Evolutionary conservation across 1,140 invertebrate genomes (phyloP).

Genomic region (Drosophila punjabiensis): DNA sequence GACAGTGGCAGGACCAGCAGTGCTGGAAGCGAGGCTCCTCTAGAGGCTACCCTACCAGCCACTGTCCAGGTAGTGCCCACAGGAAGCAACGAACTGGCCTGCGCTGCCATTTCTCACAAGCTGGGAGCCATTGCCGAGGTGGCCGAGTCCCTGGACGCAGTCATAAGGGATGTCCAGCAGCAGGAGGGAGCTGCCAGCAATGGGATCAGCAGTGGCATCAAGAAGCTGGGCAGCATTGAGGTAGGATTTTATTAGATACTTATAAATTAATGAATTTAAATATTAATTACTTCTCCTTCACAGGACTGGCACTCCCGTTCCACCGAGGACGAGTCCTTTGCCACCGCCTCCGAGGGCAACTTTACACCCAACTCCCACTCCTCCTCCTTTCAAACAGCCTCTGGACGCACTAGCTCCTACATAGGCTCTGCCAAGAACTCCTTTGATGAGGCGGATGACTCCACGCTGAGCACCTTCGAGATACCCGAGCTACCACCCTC

Average conservation of each 20-base stretch:
- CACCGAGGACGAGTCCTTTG: conserved; percentile 88
- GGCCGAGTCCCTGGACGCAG: conserved; percentile 89
- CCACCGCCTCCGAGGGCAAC: conserved; percentile 90
- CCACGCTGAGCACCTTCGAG: conserved; percentile 74
- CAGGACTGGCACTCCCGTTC: conserved; percentile 85
- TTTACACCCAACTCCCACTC: conserved; percentile 88
- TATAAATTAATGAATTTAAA: not conserved
- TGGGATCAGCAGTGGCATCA: conserved; percentile 25
- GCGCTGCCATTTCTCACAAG: conserved; percentile 88
- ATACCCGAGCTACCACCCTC: conserved; percentile 73
- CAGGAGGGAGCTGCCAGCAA: conserved; percentile 63
- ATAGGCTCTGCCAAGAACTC: conserved; percentile 85
- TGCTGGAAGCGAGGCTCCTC: conserved; percentile 50
- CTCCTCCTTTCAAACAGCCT: conserved; percentile 89
- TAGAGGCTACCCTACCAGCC: conserved; percentile 11
- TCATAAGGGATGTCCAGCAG: conserved; percentile 86
- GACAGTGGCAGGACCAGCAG: conserved; percentile 70
- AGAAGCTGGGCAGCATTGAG: conserved; percentile 78
- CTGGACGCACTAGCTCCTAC: conserved; percentile 86
- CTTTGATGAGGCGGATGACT: conserved; percentile 80
- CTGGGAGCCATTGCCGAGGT: conserved; percentile 89
- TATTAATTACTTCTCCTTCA: not conserved
- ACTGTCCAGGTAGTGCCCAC: conserved; percentile 64
- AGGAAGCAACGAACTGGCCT: conserved; percentile 87
- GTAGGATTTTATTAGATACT: conserved; percentile 38